phyloP scores from a whole-genome alignment of 2,113 vertebrate species.

The Paramormyrops kingsleyae region DNA sequence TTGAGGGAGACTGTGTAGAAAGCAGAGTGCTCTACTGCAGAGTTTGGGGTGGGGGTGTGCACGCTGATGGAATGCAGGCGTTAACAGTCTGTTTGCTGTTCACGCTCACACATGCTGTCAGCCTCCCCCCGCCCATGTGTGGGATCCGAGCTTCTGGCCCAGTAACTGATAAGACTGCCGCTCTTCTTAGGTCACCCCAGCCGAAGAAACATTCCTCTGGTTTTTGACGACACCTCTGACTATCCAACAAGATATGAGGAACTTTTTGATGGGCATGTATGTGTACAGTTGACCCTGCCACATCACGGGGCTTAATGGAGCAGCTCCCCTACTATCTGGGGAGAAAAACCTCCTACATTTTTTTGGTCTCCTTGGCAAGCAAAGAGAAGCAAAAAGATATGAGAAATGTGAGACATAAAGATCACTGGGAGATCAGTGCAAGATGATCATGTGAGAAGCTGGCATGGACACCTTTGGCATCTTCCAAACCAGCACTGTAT shows the following conservation, averaged over 20 bases:
- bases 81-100: not conserved
- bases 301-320: not conserved
- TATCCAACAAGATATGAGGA: not conserved
- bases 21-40: not conserved
- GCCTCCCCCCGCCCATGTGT: slow-evolving; percentile 20
- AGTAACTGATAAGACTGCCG: not conserved
- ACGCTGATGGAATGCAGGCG: slow-evolving; percentile 27
- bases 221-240: not conserved
- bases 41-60: slow-evolving; percentile 15
- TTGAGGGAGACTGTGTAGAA: slow-evolving; percentile 6
- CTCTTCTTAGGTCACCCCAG: not conserved
- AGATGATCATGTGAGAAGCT: not conserved
- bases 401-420: not conserved
- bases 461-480: not conserved
- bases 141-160: slow-evolving; percentile 23
- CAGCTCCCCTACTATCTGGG: not conserved
- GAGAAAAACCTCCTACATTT: not conserved
- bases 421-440: not conserved
- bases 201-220: not conserved
- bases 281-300: not conserved
- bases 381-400: not conserved
- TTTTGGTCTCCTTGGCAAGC: no score
- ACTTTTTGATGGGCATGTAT: not conserved
- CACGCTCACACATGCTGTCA: not conserved
- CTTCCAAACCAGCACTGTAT: not conserved